These are phyloP conservation scores for Rousettus madagascariensis DNA, from an alignment of 2,797 vertebrate species.

Conservation along the genomic window DNA sequence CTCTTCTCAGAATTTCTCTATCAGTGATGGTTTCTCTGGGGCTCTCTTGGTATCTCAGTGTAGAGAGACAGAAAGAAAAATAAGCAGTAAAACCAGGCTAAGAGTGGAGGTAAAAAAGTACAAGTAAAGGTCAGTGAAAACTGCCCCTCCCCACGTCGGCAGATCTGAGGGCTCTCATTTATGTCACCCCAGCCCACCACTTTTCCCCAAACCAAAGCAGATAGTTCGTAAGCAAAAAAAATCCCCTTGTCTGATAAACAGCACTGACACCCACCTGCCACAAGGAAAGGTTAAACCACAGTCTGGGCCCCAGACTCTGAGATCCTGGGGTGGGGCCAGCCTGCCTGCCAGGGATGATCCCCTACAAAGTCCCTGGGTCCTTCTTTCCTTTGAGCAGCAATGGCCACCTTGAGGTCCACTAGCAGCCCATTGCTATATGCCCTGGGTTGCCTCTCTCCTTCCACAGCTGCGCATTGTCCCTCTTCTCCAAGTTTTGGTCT, in stretches of 20 bases:
- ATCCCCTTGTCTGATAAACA: constrained; percentile 84
- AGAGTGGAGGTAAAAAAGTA: not conserved
- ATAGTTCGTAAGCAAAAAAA: constrained; percentile 83
- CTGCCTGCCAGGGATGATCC: constrained; percentile 12
- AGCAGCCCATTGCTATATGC: not conserved
- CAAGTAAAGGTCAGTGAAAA: constrained; percentile 29
- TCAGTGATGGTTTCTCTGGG: constrained; percentile 26
- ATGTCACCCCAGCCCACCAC: constrained; percentile 47
- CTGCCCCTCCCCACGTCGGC: not conserved
- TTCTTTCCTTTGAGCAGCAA: constrained; percentile 3
- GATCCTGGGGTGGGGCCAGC: constrained; percentile 61
- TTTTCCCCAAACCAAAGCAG: constrained; percentile 67
- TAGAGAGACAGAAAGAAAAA: constrained; percentile 24
- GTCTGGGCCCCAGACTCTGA: constrained; percentile 61
- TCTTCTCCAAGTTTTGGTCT: not conserved
- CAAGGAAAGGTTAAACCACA: constrained; percentile 79
- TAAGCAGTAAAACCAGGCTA: constrained; percentile 13
- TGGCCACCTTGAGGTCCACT: not conserved
- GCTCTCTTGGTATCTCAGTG: not conserved
- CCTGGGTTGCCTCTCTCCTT: not conserved
- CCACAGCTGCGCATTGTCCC: not conserved
- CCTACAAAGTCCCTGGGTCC: not conserved
- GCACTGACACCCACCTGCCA: constrained; percentile 20
- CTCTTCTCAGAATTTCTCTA: constrained; percentile 47
- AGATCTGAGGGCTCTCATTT: constrained; percentile 56